These are phyloP conservation scores for Melanotaenia boesemani DNA, from an alignment of 2,797 vertebrate species.

Conservation along the genomic window DNA sequence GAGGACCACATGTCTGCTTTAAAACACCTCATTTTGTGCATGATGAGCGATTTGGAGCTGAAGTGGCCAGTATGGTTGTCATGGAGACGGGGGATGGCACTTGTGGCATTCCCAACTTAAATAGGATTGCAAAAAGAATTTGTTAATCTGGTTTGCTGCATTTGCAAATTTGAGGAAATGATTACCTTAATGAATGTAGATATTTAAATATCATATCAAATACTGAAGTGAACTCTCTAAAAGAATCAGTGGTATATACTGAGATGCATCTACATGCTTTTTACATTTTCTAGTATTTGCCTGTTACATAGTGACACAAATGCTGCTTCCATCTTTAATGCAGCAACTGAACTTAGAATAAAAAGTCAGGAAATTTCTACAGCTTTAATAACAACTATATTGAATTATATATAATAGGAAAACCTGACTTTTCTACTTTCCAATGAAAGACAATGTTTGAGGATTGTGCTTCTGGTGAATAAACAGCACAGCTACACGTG, in stretches of 20 bases:
- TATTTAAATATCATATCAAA: not conserved
- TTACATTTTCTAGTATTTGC: too few relatives aligned
- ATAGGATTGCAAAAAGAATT: not conserved
- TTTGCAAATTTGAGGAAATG: not conserved
- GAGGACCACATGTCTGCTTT: conserved; percentile 30
- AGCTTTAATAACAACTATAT: too few relatives aligned
- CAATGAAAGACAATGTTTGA: too few relatives aligned
- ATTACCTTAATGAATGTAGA: not conserved
- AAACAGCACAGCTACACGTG: too few relatives aligned
- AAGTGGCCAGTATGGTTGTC: conserved; percentile 58
- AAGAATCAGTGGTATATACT: not conserved
- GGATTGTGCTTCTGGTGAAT: too few relatives aligned
- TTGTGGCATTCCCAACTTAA: conserved; percentile 1
- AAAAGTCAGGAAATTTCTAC: too few relatives aligned
- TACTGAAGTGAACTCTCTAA: not conserved
- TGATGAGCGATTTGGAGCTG: conserved; percentile 35
- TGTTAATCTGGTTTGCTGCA: conserved; percentile 5
- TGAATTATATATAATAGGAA: too few relatives aligned
- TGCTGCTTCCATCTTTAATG: too few relatives aligned
- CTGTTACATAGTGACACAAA: too few relatives aligned
- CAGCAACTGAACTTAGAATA: too few relatives aligned
- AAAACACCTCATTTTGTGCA: conserved; percentile 44
- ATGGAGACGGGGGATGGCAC: conserved; percentile 57
- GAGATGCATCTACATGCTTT: too few relatives aligned
- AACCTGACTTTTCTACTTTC: too few relatives aligned